These are phyloP conservation scores for Scomber colias DNA, from an alignment of 2,113 vertebrate genomes.

Conservation along the genomic window DNA sequence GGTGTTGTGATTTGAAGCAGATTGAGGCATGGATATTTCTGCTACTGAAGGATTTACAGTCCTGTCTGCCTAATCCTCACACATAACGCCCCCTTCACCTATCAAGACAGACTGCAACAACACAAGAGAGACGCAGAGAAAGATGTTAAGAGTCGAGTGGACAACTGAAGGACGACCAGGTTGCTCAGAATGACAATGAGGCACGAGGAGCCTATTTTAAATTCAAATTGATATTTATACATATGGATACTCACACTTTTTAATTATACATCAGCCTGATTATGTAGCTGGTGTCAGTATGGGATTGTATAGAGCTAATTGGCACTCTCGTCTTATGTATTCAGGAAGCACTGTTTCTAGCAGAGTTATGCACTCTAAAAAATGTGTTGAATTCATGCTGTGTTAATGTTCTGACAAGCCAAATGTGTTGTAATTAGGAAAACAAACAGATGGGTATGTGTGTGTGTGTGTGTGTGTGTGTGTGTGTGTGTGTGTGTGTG, in stretches of 20 bases:
- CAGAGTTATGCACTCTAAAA: slow-evolving; percentile 35
- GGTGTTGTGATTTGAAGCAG: slow-evolving; percentile 17
- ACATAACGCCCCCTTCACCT: slow-evolving; percentile 21
- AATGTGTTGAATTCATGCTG: slow-evolving; percentile 63
- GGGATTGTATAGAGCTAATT: not conserved
- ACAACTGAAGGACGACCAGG: slow-evolving; percentile 47
- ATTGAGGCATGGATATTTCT: slow-evolving; percentile 39
- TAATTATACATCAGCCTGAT: not conserved
- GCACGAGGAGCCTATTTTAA: slow-evolving; percentile 24
- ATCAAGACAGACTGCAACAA: slow-evolving; percentile 31
- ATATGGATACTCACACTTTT: not conserved
- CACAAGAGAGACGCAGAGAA: slow-evolving; percentile 25
- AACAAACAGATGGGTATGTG: slow-evolving; percentile 69
- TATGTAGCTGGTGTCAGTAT: not conserved
- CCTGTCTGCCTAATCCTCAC: slow-evolving; percentile 43
- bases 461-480: slow-evolving; percentile 37
- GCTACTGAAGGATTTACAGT: slow-evolving; percentile 58
- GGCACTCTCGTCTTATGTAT: slow-evolving; percentile 13
- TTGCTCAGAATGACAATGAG: slow-evolving; percentile 46
- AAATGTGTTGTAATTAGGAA: slow-evolving; percentile 70
- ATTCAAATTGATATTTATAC: no score
- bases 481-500: slow-evolving; percentile 31
- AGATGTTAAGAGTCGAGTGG: slow-evolving; percentile 24
- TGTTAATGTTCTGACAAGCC: slow-evolving; percentile 65
- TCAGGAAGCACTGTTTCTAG: slow-evolving; percentile 35